Percentiles rank a stretch among this genome's conserved stretches.
Evolutionary conservation across 1,140 invertebrate species (phyloP).

Genomic region (Drosophila saltans): DNA sequence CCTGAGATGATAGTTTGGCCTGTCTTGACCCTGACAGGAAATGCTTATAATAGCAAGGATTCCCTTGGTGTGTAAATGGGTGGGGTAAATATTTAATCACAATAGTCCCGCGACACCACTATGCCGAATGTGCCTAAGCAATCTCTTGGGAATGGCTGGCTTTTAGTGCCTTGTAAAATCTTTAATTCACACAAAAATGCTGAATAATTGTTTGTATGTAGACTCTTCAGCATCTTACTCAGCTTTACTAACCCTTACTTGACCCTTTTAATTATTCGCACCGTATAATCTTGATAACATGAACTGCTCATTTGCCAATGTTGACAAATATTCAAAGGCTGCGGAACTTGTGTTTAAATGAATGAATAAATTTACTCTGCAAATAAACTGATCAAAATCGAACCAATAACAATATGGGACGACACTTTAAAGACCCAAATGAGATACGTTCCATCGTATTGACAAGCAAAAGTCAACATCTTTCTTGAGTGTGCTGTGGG

Average conservation of each 20-base stretch:
- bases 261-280: not conserved
- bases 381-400: not conserved
- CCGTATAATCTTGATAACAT: not conserved
- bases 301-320: not conserved
- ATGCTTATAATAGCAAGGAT: conserved; percentile 4
- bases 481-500: not conserved
- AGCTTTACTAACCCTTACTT: not conserved
- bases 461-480: conserved; percentile 1
- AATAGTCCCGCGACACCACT: not conserved
- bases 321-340: not conserved
- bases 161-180: conserved; percentile 16
- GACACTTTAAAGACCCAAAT: not conserved
- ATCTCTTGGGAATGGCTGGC: conserved; percentile 10
- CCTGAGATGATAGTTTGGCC: conserved; percentile 13
- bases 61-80: conserved; percentile 8
- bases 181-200: conserved; percentile 13
- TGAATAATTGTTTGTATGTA: not conserved
- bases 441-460: not conserved
- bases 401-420: not conserved
- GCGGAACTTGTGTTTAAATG: not conserved
- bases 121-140: conserved; percentile 1
- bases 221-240: not conserved
- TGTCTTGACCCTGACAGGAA: conserved; percentile 8
- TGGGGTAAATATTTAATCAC: conserved; percentile 19
- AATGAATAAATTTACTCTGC: not conserved